Evolutionary conservation across 2,888 invertebrate species (phyloP), one percentile per base, ranked within the genome.

Genomic region (Melanotus villosus): DNA sequence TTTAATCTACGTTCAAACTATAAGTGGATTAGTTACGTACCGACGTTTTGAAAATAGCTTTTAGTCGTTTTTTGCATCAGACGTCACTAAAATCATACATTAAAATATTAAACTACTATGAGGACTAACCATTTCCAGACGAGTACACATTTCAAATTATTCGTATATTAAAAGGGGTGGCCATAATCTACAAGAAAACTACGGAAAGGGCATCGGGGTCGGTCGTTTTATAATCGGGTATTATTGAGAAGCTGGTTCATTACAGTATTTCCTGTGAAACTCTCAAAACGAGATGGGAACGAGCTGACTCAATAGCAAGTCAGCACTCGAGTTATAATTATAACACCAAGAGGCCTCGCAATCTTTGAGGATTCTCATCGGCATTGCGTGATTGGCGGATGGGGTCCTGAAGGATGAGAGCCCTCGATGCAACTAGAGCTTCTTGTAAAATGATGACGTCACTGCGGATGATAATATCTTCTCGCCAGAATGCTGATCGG

Each of bases 371-470:
- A 62, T 66, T 66, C 65, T 62, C 66, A 58, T 70, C 57, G 54
- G 23, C 50, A 63, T 21, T 58, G 57, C 63, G 43, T 57, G 62
- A 70, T 70, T 66, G 66, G 66, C 65, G 47, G 43, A 65, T 47
- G 50, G 50, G 63, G 54, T 30, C 26, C 43, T 65, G 26, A 58
- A 70, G 43, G 50, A 43, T 52, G 56, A 67, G 59, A 45, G 54
- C 26, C 54, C 60, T 60, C 30, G 16, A 62, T 68, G 52, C 60
- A 69, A 56, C 58, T 30, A 63, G 43, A 21, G 63, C 58, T 64
- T 56, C 71, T 71, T 68, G 50, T 68, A 71, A 71, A 71, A 56
- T 60, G 71, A 71, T 71, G 71, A 71, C 71, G 65, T 68, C 71
- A 71, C 45, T 70, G 65, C 65, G 32, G 68, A 60, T 68, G 62